Evolutionary conservation across 2,797 vertebrate species (phyloP).

Genomic region (Bucorvus abyssinicus): DNA sequence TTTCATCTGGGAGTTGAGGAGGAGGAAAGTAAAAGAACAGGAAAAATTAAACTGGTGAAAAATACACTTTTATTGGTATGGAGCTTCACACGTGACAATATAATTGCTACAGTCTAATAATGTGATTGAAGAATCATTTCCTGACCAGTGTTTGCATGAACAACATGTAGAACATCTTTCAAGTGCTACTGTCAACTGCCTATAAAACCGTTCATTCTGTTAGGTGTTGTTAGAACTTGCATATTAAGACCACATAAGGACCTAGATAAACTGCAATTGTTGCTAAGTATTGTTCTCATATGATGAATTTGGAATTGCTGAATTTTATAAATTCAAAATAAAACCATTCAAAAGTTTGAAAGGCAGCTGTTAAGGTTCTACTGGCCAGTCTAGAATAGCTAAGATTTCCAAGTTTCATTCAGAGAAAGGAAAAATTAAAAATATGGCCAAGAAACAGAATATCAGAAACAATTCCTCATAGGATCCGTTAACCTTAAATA

Average conservation of each 20-base stretch:
- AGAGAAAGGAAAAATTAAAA: background rate
- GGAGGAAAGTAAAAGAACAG: background rate
- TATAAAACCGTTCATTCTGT: background rate
- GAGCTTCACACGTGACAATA: background rate
- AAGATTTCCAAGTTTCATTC: background rate
- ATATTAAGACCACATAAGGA: background rate
- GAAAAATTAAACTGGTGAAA: background rate
- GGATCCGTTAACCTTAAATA: background rate
- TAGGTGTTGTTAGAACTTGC: rapidly evolving
- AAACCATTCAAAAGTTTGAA: background rate
- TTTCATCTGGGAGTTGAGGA: background rate
- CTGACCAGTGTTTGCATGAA: background rate
- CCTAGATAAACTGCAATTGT: background rate
- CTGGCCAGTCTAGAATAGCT: background rate
- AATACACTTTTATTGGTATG: background rate
- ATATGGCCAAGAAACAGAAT: background rate
- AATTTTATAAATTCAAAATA: background rate
- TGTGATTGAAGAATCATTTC: background rate
- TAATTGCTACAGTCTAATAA: background rate
- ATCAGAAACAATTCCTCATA: background rate
- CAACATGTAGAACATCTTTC: background rate
- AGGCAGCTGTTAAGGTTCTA: background rate
- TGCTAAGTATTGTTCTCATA: background rate
- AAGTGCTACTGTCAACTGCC: background rate
- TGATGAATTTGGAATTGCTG: background rate